Conservation (phyloP, 2,113 vertebrate species). For the Peromyscus polionotus region DNA sequence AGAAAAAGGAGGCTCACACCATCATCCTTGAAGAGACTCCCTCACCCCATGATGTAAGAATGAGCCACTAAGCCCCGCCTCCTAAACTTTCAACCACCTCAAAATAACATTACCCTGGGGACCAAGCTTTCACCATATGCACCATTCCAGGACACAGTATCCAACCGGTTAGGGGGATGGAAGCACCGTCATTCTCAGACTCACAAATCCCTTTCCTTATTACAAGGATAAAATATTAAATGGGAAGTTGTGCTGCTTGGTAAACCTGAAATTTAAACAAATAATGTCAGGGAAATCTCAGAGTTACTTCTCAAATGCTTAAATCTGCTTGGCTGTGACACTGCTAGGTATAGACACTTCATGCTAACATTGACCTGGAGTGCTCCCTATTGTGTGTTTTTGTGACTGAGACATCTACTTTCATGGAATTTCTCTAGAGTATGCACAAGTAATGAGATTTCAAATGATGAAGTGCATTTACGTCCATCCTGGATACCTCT, state of each 20-base stretch:
- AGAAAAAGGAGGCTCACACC: not conserved
- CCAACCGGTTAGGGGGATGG: not conserved
- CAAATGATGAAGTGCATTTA: not conserved
- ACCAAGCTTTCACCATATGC: not conserved
- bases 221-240: not conserved
- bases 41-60: too few relatives aligned
- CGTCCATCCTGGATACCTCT: not conserved
- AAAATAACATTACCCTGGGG: not conserved
- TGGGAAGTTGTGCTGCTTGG: not conserved
- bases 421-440: not conserved
- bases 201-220: not conserved
- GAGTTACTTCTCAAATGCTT: not conserved
- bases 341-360: accelerated
- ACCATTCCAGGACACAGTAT: too few relatives aligned
- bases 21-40: not conserved
- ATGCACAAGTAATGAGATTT: not conserved
- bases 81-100: not conserved
- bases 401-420: not conserved
- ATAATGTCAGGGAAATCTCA: not conserved
- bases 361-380: accelerated
- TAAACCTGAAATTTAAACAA: not conserved
- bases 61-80: not conserved
- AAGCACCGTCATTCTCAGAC: not conserved
- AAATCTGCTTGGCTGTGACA: not conserved
- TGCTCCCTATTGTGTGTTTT: not conserved